A percentile compares a stretch with the other conserved stretches of the same genome.
These are phyloP conservation scores for Dioctria rufipes DNA, from an alignment of 2,888 invertebrate genomes.

Conservation along the genomic window DNA sequence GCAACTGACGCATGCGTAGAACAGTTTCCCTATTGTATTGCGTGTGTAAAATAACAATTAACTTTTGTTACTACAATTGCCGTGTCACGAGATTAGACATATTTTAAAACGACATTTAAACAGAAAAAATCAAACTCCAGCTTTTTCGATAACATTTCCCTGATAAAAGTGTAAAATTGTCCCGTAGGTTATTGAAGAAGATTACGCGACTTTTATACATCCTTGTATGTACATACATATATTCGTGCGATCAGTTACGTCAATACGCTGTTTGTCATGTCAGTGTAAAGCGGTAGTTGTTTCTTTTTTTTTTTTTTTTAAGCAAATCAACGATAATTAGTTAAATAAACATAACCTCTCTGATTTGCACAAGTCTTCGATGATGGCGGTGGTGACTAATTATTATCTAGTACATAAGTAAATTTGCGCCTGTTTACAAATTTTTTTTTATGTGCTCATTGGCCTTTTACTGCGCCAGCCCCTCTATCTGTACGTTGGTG, in stretches of 20 bases:
- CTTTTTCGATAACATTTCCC: constrained; percentile 2
- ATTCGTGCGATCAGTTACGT: background rate
- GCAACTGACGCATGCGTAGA: background rate
- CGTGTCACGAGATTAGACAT: background rate
- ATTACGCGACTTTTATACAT: background rate
- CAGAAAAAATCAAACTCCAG: background rate
- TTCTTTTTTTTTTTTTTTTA: background rate
- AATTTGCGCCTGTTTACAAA: background rate
- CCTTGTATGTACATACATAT: background rate
- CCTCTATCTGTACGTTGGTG: background rate
- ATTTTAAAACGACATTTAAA: background rate
- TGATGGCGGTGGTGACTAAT: background rate
- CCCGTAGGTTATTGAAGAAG: background rate
- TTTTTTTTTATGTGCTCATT: constrained; percentile 1
- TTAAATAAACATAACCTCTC: background rate
- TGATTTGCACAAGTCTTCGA: background rate
- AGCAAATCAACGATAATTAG: constrained; percentile 6
- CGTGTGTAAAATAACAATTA: background rate
- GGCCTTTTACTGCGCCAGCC: constrained; percentile 10
- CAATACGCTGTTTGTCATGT: background rate
- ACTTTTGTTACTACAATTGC: background rate
- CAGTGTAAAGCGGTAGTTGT: background rate
- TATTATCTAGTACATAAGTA: background rate
- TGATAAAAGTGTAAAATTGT: background rate
- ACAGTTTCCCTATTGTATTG: background rate